Evolutionary conservation across 2,888 invertebrate genomes (phyloP), one percentile per base, ranked within the genome.

Genomic region (Chouioia cunea): DNA sequence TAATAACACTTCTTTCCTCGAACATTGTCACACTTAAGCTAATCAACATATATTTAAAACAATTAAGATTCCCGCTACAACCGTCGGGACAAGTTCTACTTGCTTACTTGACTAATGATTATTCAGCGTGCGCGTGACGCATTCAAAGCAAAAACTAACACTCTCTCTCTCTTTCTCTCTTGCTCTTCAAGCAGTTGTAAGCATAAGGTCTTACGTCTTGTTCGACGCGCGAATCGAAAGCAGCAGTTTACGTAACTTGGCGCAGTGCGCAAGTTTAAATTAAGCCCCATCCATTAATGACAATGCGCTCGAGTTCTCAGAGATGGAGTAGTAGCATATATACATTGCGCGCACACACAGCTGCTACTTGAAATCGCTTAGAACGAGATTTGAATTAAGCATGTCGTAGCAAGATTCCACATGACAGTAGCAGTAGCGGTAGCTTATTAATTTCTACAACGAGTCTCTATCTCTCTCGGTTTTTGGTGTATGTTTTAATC

Each of bases 361-460:
- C n/a, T 16, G 50, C 46, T 27, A 18, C 58, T 65, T 46, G 76
- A 75, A 76, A 78, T 79, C 76, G 76, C 77, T 81, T 81, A 80
- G 79, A 77, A 82, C 80, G 81, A 78, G 82, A 84, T 84, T 84
- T 83, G 81, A 81, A 83, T 82, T 79, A 80, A 80, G 77, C 76
- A 79, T n/a, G 79, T 78, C 46, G 59, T 22, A 48, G 62, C 36
- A 27, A 20, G 36, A 36, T 36, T 36, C 36, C 36, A 14, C 18
- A 46, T 47, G 46, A 60, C 52, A 48, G 47, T n/a, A 59, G 57
- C 22, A 15, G 52, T 20, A n/a, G 48, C 18, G 4, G 18, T 20
- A 48, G 50, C 60, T 70, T 70, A 70, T 70, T 70, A 65, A 70
- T 70, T 70, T 50, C 50, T 18, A 36, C 23, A 44, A 14, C 8